These are phyloP conservation scores for Triplophysa rosa DNA, from an alignment of 2,113 vertebrate genomes.

Conservation along the genomic window DNA sequence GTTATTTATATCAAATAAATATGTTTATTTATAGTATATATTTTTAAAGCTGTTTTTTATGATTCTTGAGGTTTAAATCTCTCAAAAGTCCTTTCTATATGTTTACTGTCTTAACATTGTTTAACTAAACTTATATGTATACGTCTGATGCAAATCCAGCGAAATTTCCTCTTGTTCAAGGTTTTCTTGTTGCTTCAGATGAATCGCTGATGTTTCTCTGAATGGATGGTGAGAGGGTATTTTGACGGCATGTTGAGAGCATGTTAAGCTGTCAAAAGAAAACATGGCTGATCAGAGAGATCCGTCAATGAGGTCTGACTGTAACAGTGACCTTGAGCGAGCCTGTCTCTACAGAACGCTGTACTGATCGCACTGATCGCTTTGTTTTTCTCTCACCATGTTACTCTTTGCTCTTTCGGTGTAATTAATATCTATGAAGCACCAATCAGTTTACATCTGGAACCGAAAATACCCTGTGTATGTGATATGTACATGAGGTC, in stretches of 20 bases:
- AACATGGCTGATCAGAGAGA: constrained; percentile 61
- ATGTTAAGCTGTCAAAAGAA: constrained; percentile 43
- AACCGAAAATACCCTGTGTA: constrained; percentile 65
- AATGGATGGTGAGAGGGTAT: neutral
- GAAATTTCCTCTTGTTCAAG: neutral
- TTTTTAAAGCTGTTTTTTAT: neutral
- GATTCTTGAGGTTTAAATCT: neutral
- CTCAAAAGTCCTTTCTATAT: neutral
- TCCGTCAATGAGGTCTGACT: constrained; percentile 54
- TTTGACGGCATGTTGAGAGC: constrained; percentile 35
- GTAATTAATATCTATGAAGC: constrained; percentile 57
- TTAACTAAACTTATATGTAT: neutral
- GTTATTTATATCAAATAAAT: neutral
- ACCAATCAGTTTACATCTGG: constrained; percentile 71
- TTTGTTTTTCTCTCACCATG: constrained; percentile 31
- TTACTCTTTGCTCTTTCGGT: constrained; percentile 27
- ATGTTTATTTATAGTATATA: too few species aligned
- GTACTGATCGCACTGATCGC: constrained; percentile 41
- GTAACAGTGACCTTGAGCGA: constrained; percentile 60
- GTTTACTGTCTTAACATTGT: neutral
- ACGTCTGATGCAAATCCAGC: neutral
- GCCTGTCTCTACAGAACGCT: constrained; percentile 46
- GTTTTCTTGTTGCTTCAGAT: neutral
- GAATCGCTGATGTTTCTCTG: neutral
- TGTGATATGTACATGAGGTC: neutral